Evolutionary conservation across 2,113 vertebrate species (phyloP).

Genomic region (Centropristis striata): DNA sequence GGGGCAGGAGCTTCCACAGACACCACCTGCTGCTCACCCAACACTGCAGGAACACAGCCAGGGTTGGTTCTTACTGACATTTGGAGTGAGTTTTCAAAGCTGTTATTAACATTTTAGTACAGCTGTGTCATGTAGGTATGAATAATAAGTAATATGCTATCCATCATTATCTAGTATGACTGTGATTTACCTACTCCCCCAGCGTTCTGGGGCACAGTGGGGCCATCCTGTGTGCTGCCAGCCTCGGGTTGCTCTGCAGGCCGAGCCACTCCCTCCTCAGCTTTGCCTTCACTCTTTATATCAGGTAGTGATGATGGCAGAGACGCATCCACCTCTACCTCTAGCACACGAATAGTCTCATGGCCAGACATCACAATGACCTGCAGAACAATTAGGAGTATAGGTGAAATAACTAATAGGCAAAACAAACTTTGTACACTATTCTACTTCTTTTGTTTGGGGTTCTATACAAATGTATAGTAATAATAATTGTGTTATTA

Average conservation of each 20-base stretch:
- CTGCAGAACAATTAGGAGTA: slow-evolving; percentile 75
- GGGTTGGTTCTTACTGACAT: slow-evolving; percentile 23
- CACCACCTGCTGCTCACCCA: slow-evolving; percentile 68
- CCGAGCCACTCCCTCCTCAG: slow-evolving; percentile 63
- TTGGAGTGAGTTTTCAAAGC: slow-evolving; percentile 18
- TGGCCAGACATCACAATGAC: slow-evolving; percentile 98
- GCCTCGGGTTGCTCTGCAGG: slow-evolving; percentile 53
- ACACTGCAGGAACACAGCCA: slow-evolving; percentile 59
- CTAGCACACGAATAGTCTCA: slow-evolving; percentile 95
- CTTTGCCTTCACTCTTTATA: slow-evolving; percentile 83
- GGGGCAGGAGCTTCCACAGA: slow-evolving; percentile 67
- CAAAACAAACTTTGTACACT: neutral
- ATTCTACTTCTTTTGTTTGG: neutral
- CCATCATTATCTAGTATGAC: neutral
- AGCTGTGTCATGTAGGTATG: neutral
- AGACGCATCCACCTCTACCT: slow-evolving; percentile 91
- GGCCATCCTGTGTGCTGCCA: slow-evolving; percentile 50
- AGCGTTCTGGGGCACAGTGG: slow-evolving; percentile 39
- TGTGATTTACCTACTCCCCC: slow-evolving; percentile 69
- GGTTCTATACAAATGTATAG: neutral
- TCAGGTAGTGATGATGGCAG: slow-evolving; percentile 82
- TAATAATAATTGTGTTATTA: neutral
- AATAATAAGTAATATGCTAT: neutral
- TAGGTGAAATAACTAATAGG: slow-evolving; percentile 13
- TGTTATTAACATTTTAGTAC: slow-evolving; percentile 5